Conservation (phyloP, 2,888 invertebrate species). For the Iselma pallidipennis region DNA sequence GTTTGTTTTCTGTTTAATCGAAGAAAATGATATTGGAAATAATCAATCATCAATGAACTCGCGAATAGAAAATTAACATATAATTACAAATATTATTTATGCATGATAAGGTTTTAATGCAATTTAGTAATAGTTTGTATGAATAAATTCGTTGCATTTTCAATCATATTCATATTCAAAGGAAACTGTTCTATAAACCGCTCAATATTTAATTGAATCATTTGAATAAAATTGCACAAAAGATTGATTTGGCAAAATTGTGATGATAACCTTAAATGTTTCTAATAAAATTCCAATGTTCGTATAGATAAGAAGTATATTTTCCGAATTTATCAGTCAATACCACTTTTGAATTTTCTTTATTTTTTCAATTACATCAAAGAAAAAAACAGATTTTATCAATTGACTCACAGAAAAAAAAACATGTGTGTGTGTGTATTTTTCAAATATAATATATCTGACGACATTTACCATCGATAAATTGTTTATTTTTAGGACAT, state of each 20-base stretch:
- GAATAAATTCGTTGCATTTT: background rate
- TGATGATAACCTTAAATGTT: background rate
- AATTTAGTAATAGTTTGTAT: too few species aligned
- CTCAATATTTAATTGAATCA: background rate
- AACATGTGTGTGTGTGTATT: too few species aligned
- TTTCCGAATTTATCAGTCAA: too few species aligned
- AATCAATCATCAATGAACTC: too few species aligned
- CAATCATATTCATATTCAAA: background rate
- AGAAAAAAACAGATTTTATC: background rate
- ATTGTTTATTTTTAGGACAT: background rate
- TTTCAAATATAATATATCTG: background rate
- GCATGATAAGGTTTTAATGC: too few species aligned
- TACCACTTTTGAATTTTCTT: too few species aligned
- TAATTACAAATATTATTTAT: too few species aligned
- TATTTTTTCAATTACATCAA: background rate
- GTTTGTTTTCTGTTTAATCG: too few species aligned
- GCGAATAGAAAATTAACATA: too few species aligned
- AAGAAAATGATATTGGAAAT: too few species aligned
- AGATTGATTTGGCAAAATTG: background rate
- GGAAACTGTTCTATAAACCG: background rate
- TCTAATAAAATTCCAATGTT: background rate
- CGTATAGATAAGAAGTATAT: too few species aligned
- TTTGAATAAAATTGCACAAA: background rate
- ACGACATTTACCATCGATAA: background rate
- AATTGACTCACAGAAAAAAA: background rate